Conservation (phyloP, 2,888 invertebrate species). For the Atrina japonica region DNA sequence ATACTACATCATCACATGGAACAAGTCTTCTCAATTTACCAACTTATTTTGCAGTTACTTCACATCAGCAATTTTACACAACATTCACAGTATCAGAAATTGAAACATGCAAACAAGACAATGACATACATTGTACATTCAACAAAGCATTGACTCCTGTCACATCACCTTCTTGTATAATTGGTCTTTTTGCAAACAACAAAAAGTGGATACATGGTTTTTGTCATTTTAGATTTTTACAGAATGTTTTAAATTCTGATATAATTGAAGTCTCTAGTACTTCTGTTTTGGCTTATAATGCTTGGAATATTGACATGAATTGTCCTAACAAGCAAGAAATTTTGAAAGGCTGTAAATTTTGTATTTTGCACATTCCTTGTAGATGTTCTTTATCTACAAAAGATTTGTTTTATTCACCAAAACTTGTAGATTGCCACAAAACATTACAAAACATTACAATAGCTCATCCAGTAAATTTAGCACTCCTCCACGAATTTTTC, state of each 20-base stretch:
- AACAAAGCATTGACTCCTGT: conserved; percentile 1
- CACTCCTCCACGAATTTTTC: conserved; percentile 7
- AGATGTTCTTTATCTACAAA: too few relatives aligned
- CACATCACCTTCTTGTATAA: neutral
- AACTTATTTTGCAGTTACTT: conserved; percentile 7
- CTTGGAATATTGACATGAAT: too few relatives aligned
- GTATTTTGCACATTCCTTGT: too few relatives aligned
- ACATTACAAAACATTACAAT: neutral
- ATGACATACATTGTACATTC: too few relatives aligned
- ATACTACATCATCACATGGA: conserved; percentile 7
- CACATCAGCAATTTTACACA: conserved; percentile 7
- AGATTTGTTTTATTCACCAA: conserved; percentile 5
- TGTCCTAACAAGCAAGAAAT: conserved; percentile 10
- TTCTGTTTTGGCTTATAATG: too few relatives aligned
- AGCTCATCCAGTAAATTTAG: neutral
- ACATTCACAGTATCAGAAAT: conserved; percentile 9
- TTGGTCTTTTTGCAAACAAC: conserved; percentile 23
- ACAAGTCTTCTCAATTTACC: too few relatives aligned
- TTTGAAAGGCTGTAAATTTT: too few relatives aligned
- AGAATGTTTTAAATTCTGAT: too few relatives aligned
- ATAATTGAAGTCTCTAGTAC: too few relatives aligned
- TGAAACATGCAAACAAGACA: too few relatives aligned
- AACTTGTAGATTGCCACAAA: neutral
- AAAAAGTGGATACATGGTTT: too few relatives aligned
- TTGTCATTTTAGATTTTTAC: too few relatives aligned